phyloP scores from a whole-genome alignment of 2,888 invertebrate species.

The Tinea pellionella region DNA sequence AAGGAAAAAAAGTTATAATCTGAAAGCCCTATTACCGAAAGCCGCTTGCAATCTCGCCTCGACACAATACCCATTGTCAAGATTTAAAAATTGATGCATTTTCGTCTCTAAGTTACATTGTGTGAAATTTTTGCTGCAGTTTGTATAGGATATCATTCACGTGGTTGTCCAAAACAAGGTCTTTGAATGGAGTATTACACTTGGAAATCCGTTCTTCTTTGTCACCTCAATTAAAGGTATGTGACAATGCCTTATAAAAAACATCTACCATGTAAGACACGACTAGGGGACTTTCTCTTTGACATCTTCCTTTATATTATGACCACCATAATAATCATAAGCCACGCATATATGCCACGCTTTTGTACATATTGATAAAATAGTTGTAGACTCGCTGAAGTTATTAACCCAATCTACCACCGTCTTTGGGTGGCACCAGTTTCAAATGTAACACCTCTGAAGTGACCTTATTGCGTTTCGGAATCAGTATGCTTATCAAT shows the following conservation, averaged over 20 bases:
- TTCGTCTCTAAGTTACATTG: conserved; percentile 10
- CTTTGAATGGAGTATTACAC: neutral
- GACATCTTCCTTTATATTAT: too few species aligned
- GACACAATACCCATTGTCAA: conserved; percentile 18
- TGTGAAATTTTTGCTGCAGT: neutral
- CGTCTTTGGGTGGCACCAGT: too few species aligned
- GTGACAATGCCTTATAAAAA: neutral
- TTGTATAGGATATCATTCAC: conserved; percentile 8
- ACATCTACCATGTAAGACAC: neutral
- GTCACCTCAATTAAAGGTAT: neutral
- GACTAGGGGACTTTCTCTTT: too few species aligned
- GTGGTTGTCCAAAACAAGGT: neutral
- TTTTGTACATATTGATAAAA: too few species aligned
- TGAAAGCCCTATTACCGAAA: neutral
- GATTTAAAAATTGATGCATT: conserved; percentile 15
- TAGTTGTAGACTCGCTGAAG: too few species aligned
- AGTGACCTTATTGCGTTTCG: too few species aligned
- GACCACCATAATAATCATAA: too few species aligned
- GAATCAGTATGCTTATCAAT: too few species aligned
- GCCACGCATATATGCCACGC: too few species aligned
- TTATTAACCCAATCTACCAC: too few species aligned
- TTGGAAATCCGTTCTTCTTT: neutral
- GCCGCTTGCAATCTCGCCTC: conserved; percentile 7
- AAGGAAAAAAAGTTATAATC: neutral
- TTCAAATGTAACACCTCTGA: too few species aligned